Evolutionary conservation across 2,888 invertebrate genomes (phyloP).

Genomic region (Gerris lacustris): DNA sequence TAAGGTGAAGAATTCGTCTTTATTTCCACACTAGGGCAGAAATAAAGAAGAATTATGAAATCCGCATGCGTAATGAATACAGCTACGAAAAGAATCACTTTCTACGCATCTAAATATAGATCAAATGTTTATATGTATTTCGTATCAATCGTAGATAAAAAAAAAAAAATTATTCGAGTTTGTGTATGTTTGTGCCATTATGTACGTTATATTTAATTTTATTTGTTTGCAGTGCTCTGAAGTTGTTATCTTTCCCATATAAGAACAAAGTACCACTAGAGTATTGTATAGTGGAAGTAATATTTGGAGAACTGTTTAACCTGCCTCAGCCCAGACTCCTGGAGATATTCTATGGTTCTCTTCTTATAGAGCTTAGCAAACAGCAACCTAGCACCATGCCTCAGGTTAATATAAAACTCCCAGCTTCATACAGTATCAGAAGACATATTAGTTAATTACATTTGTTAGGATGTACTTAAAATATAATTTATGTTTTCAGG

Average conservation of each 20-base stretch:
- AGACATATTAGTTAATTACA: not conserved
- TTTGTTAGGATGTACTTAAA: slow-evolving; percentile 6
- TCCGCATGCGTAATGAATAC: too few relatives aligned
- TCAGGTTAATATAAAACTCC: slow-evolving; percentile 44
- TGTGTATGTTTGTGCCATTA: too few relatives aligned
- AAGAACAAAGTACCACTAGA: slow-evolving; percentile 90
- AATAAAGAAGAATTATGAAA: too few relatives aligned
- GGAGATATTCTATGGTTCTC: slow-evolving; percentile 87
- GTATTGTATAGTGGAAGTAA: slow-evolving; percentile 94
- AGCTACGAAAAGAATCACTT: too few relatives aligned
- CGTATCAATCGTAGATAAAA: too few relatives aligned
- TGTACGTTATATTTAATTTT: not conserved
- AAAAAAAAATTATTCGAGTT: too few relatives aligned
- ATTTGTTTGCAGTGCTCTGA: slow-evolving; percentile 53
- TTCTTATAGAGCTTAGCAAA: slow-evolving; percentile 93
- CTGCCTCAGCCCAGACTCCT: slow-evolving; percentile 78
- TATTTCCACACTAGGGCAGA: too few relatives aligned
- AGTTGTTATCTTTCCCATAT: slow-evolving; percentile 81
- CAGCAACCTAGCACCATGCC: slow-evolving; percentile 94
- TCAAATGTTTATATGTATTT: too few relatives aligned
- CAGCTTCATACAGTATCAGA: not conserved
- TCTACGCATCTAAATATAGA: too few relatives aligned
- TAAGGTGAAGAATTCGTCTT: too few relatives aligned
- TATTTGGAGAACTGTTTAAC: slow-evolving; percentile 87
- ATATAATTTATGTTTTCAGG: slow-evolving; percentile 36